These are phyloP conservation scores for Tribolium madens DNA, from an alignment of 1,140 invertebrate species.

Conservation along the genomic window DNA sequence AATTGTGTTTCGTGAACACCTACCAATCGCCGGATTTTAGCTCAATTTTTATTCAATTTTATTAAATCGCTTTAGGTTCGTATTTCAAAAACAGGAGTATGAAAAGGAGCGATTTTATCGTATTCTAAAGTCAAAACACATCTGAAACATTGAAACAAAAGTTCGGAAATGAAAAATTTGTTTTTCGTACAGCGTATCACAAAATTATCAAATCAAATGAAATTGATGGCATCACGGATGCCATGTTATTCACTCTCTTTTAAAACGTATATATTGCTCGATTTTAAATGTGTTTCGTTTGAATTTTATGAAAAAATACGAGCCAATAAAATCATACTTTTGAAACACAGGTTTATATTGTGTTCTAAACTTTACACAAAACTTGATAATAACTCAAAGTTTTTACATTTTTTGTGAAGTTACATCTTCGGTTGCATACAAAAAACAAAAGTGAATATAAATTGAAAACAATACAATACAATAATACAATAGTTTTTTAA, in stretches of 20 bases:
- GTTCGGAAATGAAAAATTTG: conserved; percentile 7
- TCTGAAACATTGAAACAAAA: too few species aligned
- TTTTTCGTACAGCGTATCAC: conserved; percentile 13
- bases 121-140: too few species aligned
- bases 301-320: background rate
- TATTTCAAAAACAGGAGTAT: too few species aligned
- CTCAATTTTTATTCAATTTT: too few species aligned
- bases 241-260: background rate
- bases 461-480: too few species aligned
- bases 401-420: too few species aligned
- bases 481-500: too few species aligned
- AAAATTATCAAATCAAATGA: conserved; percentile 5
- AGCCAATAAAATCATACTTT: background rate
- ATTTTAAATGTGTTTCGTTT: background rate
- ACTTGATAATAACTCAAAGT: too few species aligned
- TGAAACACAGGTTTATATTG: background rate
- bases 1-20: conserved; percentile 4
- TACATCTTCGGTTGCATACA: too few species aligned
- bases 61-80: background rate
- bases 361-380: too few species aligned
- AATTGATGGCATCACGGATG: conserved; percentile 12
- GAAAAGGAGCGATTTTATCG: too few species aligned
- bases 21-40: background rate
- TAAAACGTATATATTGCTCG: background rate
- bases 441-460: too few species aligned